phyloP scores from a whole-genome alignment of 2,888 invertebrate genomes.

The Cistogaster globosa region DNA sequence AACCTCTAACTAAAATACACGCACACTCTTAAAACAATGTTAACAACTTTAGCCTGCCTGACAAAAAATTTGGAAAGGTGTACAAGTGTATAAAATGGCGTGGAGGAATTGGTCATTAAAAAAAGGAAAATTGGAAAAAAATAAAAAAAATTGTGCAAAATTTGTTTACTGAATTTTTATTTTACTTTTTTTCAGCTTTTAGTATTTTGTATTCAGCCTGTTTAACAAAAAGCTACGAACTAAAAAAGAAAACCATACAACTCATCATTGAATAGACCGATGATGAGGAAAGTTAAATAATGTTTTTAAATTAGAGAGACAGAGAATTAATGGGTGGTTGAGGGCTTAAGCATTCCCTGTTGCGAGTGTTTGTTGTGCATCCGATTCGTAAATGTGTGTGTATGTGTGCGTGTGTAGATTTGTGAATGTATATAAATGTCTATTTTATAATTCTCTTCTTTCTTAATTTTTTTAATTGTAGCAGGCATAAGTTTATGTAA shows the following conservation, averaged over 20 bases:
- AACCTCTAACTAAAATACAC: constrained; percentile 2
- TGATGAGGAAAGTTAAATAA: constrained; percentile 71
- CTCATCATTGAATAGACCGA: constrained; percentile 62
- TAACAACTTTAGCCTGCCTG: background rate
- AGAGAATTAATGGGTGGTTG: constrained; percentile 42
- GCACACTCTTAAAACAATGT: background rate
- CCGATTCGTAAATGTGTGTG: constrained; percentile 9
- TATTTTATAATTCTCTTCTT: constrained; percentile 56
- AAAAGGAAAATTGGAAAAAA: constrained; percentile 35
- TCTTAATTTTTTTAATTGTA: constrained; percentile 58
- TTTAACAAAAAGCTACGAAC: constrained; percentile 44
- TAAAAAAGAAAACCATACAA: background rate
- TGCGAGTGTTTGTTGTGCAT: constrained; percentile 24
- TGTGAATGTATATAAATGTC: background rate
- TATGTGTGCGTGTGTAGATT: background rate
- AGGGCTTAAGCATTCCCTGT: background rate
- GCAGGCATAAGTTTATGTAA: constrained; percentile 44
- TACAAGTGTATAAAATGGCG: constrained; percentile 26
- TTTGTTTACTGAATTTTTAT: constrained; percentile 43
- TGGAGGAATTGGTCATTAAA: constrained; percentile 16
- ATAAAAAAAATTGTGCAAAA: constrained; percentile 39
- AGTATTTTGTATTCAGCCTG: constrained; percentile 52
- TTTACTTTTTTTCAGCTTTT: constrained; percentile 1
- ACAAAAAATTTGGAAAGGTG: constrained; percentile 27
- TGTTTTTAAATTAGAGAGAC: constrained; percentile 61